A percentile compares a stretch with the other conserved stretches of the same genome.
Evolutionary conservation across 2,888 invertebrate genomes (phyloP).

Genomic region (Nymphalis urticae): DNA sequence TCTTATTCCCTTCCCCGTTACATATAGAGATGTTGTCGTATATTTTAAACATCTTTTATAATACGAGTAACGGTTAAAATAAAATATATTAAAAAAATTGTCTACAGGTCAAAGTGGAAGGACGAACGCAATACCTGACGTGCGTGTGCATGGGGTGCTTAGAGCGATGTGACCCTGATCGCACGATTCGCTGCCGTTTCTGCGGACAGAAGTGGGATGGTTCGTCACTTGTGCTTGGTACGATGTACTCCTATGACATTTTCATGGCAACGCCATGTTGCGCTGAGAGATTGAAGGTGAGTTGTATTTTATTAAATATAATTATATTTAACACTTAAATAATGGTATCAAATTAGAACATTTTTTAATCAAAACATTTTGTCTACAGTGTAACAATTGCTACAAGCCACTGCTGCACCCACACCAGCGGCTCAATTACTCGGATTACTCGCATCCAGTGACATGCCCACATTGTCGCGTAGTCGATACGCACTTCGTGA

Average conservation of each 20-base stretch:
- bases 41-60: slow-evolving; percentile 15
- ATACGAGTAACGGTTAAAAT: neutral
- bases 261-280: slow-evolving; percentile 99
- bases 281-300: slow-evolving; percentile 93
- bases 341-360: neutral
- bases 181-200: slow-evolving; percentile 90
- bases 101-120: slow-evolving; percentile 92
- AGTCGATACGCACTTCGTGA: slow-evolving; percentile 96
- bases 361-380: slow-evolving; percentile 32
- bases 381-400: slow-evolving; percentile 94
- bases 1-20: slow-evolving; percentile 41
- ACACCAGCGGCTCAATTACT: slow-evolving; percentile 93
- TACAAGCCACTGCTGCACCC: slow-evolving; percentile 93
- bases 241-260: slow-evolving; percentile 99
- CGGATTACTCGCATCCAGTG: slow-evolving; percentile 95
- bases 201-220: slow-evolving; percentile 96
- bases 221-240: slow-evolving; percentile 94
- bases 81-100: neutral
- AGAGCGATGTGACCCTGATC: slow-evolving; percentile 89
- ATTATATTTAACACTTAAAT: neutral
- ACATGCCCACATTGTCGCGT: slow-evolving; percentile 95
- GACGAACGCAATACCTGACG: slow-evolving; percentile 93
- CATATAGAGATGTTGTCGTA: slow-evolving; percentile 28
- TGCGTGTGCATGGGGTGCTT: slow-evolving; percentile 97
- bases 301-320: slow-evolving; percentile 39